A percentile compares a stretch with the other conserved stretches of the same genome.
phyloP scores from a whole-genome alignment of 2,888 invertebrate species.

The Coelinius sp. region DNA sequence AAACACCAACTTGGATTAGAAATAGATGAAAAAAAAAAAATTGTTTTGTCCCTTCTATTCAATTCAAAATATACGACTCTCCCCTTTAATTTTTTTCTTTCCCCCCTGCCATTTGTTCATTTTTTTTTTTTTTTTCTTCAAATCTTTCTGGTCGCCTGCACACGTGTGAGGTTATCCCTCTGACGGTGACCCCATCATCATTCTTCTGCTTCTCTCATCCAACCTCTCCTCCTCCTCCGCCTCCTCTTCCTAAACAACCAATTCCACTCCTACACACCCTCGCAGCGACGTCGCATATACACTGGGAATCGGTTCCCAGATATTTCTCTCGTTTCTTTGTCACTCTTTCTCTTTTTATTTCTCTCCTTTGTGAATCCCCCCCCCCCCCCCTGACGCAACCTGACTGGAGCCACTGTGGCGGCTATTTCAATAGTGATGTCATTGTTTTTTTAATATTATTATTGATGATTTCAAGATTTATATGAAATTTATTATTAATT shows the following conservation, averaged over 20 bases:
- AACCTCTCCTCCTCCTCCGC: constrained; percentile 30
- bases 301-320: constrained; percentile 43
- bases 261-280: constrained; percentile 39
- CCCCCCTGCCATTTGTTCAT: not conserved
- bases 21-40: constrained; percentile 21
- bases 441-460: too few species aligned
- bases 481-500: too few species aligned
- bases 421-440: too few species aligned
- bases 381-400: too few species aligned
- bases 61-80: constrained; percentile 1
- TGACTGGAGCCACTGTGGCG: too few species aligned
- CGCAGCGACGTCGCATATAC: not conserved
- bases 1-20: constrained; percentile 26
- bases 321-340: not conserved
- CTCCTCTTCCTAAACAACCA: constrained; percentile 40
- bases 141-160: constrained; percentile 51
- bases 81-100: constrained; percentile 1
- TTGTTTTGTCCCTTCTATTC: constrained; percentile 9
- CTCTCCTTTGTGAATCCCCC: too few species aligned
- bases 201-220: constrained; percentile 42
- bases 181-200: constrained; percentile 62
- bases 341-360: not conserved
- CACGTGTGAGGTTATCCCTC: constrained; percentile 65
- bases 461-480: too few species aligned
- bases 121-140: constrained; percentile 4